phyloP scores from a whole-genome alignment of 2,888 invertebrate genomes.

The Herminia tarsipennalis region DNA sequence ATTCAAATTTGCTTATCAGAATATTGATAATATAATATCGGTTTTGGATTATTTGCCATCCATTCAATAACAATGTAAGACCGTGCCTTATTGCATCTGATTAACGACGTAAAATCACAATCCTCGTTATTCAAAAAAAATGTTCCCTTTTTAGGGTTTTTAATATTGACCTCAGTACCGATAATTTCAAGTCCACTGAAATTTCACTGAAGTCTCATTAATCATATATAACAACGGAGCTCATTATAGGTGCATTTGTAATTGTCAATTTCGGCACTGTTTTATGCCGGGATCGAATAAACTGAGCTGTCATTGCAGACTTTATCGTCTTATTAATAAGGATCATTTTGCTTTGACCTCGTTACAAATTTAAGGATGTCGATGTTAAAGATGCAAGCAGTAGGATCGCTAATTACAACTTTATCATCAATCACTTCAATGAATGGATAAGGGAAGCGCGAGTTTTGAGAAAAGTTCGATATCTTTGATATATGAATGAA shows the following conservation, averaged over 20 bases:
- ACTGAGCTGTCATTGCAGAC: slow-evolving; percentile 44
- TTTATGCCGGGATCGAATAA: slow-evolving; percentile 42
- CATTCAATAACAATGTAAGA: slow-evolving; percentile 21
- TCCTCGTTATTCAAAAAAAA: slow-evolving; percentile 34
- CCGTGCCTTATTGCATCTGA: slow-evolving; percentile 24
- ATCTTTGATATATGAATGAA: slow-evolving; percentile 12
- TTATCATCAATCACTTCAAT: slow-evolving; percentile 72
- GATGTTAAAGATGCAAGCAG: slow-evolving; percentile 60
- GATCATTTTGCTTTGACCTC: slow-evolving; percentile 49
- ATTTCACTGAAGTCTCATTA: slow-evolving; percentile 67
- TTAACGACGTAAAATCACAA: slow-evolving; percentile 44
- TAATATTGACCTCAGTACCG: slow-evolving; percentile 33
- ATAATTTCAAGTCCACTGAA: slow-evolving; percentile 51
- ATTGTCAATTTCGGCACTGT: slow-evolving; percentile 75
- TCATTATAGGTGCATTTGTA: slow-evolving; percentile 80
- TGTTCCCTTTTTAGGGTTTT: slow-evolving; percentile 22
- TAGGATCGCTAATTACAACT: slow-evolving; percentile 70
- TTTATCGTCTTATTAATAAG: slow-evolving; percentile 52
- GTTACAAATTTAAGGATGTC: slow-evolving; percentile 38
- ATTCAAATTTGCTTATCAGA: too few relatives aligned
- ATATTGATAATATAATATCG: too few relatives aligned
- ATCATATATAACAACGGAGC: slow-evolving; percentile 75
- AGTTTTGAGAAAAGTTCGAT: slow-evolving; percentile 32
- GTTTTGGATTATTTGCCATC: slow-evolving; percentile 10
- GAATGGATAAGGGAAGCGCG: slow-evolving; percentile 49